Conservation (phyloP, 1,140 invertebrate genomes). For the Probaryconus sp. region DNA sequence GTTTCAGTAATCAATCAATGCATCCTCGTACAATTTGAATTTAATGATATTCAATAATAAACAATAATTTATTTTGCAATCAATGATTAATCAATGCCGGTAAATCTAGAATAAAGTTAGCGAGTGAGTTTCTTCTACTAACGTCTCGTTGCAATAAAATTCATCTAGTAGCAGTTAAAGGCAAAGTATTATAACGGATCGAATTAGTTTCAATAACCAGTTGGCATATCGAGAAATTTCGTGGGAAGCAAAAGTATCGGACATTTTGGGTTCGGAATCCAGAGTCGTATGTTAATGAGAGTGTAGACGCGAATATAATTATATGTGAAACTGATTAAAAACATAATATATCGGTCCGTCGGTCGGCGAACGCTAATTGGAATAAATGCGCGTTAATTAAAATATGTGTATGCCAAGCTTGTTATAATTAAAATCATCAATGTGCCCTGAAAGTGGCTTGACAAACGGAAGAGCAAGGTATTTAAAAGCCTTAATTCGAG, state of each 20-base stretch:
- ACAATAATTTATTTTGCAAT: too few species aligned
- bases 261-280: conserved; percentile 20
- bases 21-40: too few species aligned
- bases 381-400: conserved; percentile 60
- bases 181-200: too few species aligned
- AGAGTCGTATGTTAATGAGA: conserved; percentile 43
- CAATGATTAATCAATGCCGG: too few species aligned
- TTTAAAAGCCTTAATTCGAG: conserved; percentile 53
- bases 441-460: conserved; percentile 49
- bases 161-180: too few species aligned
- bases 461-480: conserved; percentile 52
- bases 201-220: too few species aligned
- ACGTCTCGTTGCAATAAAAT: too few species aligned
- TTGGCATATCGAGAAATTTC: too few species aligned
- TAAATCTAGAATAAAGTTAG: too few species aligned
- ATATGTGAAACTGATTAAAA: conserved; percentile 49
- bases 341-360: conserved; percentile 53
- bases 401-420: conserved; percentile 52
- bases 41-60: too few species aligned
- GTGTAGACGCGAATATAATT: conserved; percentile 41
- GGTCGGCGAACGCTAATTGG: conserved; percentile 48
- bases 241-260: conserved; percentile 8
- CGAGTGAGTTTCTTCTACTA: too few species aligned
- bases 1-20: too few species aligned
- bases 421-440: conserved; percentile 45